phyloP scores from a whole-genome alignment of 35 echinoderm and acorn worm species.

The Eucidaris tribuloides region DNA sequence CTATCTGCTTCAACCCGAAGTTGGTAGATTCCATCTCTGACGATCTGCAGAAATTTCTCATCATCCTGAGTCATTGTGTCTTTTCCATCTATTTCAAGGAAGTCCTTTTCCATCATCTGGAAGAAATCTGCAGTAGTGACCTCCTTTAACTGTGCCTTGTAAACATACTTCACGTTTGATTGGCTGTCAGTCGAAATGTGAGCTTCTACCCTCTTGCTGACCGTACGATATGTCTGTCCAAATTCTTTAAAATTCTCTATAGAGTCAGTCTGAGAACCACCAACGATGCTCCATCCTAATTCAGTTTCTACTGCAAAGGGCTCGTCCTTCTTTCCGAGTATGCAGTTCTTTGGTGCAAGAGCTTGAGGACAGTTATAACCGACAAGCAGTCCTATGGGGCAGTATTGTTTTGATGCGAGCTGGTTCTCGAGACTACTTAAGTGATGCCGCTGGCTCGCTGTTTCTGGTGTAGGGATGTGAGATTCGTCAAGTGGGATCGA shows the following conservation, averaged over 20 bases:
- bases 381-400: conserved; percentile 16
- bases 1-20: too few species aligned
- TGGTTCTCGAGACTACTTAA: background rate
- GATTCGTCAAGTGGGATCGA: background rate
- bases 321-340: background rate
- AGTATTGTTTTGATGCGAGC: background rate
- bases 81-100: background rate
- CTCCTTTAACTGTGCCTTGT: background rate
- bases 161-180: background rate
- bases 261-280: background rate
- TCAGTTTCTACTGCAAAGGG: conserved; percentile 36
- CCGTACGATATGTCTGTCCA: background rate
- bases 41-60: background rate
- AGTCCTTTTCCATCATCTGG: conserved; percentile 8
- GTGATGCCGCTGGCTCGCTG: background rate
- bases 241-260: background rate
- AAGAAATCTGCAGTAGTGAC: background rate
- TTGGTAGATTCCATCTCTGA: background rate
- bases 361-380: conserved; percentile 37
- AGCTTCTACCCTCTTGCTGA: background rate
- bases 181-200: background rate
- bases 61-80: background rate
- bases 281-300: conserved; percentile 17
- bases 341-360: conserved; percentile 1
- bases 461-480: conserved; percentile 2